A percentile compares a stretch with the other conserved stretches of the same genome.
Conservation (phyloP, 1,140 invertebrate species). For the Melitaea cinxia region DNA sequence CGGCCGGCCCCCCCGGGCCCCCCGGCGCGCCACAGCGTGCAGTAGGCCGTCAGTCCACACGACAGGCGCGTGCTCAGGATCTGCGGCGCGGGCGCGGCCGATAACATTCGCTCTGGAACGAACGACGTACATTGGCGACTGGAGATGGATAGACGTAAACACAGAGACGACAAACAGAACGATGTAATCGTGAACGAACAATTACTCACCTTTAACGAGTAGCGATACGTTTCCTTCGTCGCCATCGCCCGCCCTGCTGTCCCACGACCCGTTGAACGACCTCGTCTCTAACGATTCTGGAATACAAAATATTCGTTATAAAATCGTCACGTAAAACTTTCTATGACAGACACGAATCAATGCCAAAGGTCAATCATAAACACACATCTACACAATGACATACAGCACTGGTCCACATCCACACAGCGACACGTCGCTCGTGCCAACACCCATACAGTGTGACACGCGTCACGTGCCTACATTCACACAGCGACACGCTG, state of each 20-base stretch:
- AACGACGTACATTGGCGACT: neutral
- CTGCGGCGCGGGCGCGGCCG: conserved; percentile 51
- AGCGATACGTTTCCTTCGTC: conserved; percentile 53
- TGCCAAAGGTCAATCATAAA: too few species aligned
- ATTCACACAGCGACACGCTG: too few species aligned
- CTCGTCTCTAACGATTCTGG: conserved; percentile 50
- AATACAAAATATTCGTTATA: neutral
- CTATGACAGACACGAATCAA: too few species aligned
- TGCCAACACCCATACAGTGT: too few species aligned
- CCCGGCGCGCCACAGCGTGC: conserved; percentile 94
- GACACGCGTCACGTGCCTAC: too few species aligned
- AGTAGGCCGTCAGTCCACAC: conserved; percentile 87
- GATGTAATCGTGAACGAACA: neutral
- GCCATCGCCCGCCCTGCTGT: conserved; percentile 53
- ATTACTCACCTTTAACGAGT: conserved; percentile 53
- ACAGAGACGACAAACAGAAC: neutral
- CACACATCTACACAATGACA: too few species aligned
- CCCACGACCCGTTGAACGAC: conserved; percentile 64
- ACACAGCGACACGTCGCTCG: too few species aligned
- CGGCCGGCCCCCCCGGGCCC: conserved; percentile 89
- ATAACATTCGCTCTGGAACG: conserved; percentile 48
- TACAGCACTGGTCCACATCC: too few species aligned
- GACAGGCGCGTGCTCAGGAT: conserved; percentile 61
- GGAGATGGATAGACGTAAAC: neutral
- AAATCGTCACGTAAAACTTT: neutral